phyloP scores from a whole-genome alignment of 1,140 invertebrate genomes.

The Sycophila sp. region DNA sequence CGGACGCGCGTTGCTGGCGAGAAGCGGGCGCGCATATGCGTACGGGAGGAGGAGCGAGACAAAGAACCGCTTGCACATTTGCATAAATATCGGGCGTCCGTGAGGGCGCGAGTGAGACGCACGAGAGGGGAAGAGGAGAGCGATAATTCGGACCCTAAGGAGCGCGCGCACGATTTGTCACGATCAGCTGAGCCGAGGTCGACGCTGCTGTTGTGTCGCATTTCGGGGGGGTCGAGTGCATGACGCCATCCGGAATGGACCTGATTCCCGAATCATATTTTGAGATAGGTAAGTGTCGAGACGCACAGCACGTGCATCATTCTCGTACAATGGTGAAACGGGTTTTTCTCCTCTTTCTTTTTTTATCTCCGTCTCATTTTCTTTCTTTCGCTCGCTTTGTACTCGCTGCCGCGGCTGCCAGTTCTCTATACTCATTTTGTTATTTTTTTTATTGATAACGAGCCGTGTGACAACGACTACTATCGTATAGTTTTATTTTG shows the following conservation, averaged over 20 bases:
- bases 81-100: constrained; percentile 47
- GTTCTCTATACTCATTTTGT: no score
- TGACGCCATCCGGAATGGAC: not conserved
- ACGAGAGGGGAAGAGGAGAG: constrained; percentile 6
- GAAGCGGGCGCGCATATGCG: constrained; percentile 16
- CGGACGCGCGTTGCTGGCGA: not conserved
- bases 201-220: no score
- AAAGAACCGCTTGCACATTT: constrained; percentile 47
- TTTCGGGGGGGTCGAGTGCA: not conserved
- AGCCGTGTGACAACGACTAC: no score
- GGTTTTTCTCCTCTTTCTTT: no score
- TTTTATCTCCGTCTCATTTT: no score
- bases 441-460: no score
- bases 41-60: constrained; percentile 42
- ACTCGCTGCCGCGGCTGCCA: no score
- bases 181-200: constrained; percentile 47
- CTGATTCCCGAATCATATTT: not conserved
- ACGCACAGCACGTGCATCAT: no score
- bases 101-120: constrained; percentile 5
- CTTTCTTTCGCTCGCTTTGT: no score
- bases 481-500: no score
- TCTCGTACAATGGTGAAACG: no score
- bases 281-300: no score
- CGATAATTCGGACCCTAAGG: not conserved
- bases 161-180: constrained; percentile 40